Conservation (phyloP, 2,888 invertebrate genomes). For the Proisotoma minuta region DNA sequence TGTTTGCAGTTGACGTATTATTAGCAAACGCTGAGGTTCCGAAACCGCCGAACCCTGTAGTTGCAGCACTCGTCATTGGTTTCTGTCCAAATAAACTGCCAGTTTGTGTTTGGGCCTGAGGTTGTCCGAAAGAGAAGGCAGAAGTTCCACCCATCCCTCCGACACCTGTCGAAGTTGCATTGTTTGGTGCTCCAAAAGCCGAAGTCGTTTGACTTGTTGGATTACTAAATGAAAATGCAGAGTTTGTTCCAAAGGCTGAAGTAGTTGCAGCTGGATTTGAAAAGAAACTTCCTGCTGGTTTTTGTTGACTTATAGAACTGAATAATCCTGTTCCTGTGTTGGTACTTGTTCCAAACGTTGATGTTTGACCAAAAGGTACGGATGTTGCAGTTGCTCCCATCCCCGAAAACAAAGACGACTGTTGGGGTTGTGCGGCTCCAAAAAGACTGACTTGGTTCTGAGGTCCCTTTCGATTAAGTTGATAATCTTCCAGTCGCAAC, state of each 20-base stretch:
- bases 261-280: constrained; percentile 44
- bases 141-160: constrained; percentile 45
- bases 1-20: constrained; percentile 33
- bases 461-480: constrained; percentile 78
- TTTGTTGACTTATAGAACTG: constrained; percentile 37
- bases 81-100: constrained; percentile 48
- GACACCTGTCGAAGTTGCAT: constrained; percentile 25
- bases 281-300: constrained; percentile 40
- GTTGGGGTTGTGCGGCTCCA: constrained; percentile 49
- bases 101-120: constrained; percentile 18
- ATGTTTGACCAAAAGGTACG: constrained; percentile 52
- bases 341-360: constrained; percentile 59
- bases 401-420: constrained; percentile 37
- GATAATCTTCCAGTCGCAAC: constrained; percentile 86
- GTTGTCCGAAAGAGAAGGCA: constrained; percentile 26
- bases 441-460: constrained; percentile 53
- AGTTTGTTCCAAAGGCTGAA: constrained; percentile 24
- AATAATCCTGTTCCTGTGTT: constrained; percentile 46
- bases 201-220: constrained; percentile 39
- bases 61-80: constrained; percentile 50
- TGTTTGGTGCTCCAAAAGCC: constrained; percentile 34
- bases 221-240: constrained; percentile 44
- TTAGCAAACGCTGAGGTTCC: constrained; percentile 49
- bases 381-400: constrained; percentile 46
- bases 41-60: constrained; percentile 52